A percentile compares a stretch with the other conserved stretches of the same genome.
Evolutionary conservation across 2,113 vertebrate species (phyloP).

Genomic region (Cyprinodon tularosa): DNA sequence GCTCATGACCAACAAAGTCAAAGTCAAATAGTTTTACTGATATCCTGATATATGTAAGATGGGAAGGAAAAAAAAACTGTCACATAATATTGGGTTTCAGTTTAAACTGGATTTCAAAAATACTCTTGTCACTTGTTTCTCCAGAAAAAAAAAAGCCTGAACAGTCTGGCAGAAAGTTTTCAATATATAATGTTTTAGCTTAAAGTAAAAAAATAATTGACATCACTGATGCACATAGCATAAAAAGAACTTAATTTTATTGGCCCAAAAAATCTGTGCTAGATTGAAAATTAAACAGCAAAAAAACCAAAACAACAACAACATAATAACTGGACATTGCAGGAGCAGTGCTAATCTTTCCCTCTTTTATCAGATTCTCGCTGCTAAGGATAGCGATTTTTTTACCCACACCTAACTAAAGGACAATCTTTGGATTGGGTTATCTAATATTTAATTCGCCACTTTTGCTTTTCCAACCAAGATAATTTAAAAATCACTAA

Average conservation of each 20-base stretch:
- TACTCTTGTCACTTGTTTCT: background rate
- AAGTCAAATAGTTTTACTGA: slow-evolving; percentile 16
- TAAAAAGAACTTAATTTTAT: background rate
- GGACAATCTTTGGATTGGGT: slow-evolving; percentile 30
- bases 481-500: slow-evolving; percentile 5
- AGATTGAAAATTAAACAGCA: background rate
- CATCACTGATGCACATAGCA: background rate
- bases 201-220: slow-evolving; percentile 6
- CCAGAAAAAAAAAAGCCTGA: slow-evolving; percentile 45
- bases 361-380: background rate
- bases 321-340: background rate
- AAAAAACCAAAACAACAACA: background rate
- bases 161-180: background rate
- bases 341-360: background rate
- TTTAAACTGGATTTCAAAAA: slow-evolving; percentile 33
- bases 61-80: slow-evolving; percentile 24
- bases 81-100: slow-evolving; percentile 32
- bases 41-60: slow-evolving; percentile 12
- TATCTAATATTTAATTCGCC: background rate
- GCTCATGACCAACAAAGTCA: slow-evolving; percentile 64
- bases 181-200: slow-evolving; percentile 6
- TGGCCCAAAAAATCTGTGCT: background rate
- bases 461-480: background rate
- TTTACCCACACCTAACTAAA: background rate
- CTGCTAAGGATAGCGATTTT: background rate